Evolutionary conservation across 2,888 invertebrate species (phyloP).

Genomic region (Creontiades dilutus): DNA sequence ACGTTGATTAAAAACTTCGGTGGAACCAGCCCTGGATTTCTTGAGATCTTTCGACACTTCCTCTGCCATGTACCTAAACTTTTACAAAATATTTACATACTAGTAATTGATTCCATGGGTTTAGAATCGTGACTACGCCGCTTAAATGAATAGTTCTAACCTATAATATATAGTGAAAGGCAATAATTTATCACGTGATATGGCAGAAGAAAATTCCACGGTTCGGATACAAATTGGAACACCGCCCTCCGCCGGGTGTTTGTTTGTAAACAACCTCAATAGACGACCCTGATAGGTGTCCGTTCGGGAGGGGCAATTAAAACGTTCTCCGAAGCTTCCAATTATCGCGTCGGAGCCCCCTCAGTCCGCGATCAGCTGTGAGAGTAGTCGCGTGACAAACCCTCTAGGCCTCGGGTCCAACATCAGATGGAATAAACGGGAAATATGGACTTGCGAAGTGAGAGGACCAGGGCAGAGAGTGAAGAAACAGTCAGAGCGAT

Average conservation of each 20-base stretch:
- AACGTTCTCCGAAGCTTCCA: slow-evolving; percentile 31
- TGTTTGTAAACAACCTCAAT: slow-evolving; percentile 52
- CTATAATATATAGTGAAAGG: too few relatives aligned
- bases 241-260: slow-evolving; percentile 1
- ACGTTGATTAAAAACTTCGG: too few relatives aligned
- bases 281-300: slow-evolving; percentile 37
- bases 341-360: background rate
- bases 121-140: too few relatives aligned
- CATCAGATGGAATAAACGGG: background rate
- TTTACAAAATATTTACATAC: too few relatives aligned
- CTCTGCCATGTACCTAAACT: too few relatives aligned
- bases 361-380: slow-evolving; percentile 15
- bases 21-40: too few relatives aligned
- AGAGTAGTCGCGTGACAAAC: slow-evolving; percentile 13
- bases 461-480: background rate
- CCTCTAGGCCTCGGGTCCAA: background rate
- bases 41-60: too few relatives aligned
- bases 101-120: too few relatives aligned
- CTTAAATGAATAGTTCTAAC: too few relatives aligned
- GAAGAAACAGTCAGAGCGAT: background rate
- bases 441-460: too few relatives aligned
- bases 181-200: too few relatives aligned
- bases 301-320: slow-evolving; percentile 42
- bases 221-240: slow-evolving; percentile 30
- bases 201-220: background rate